phyloP scores from a whole-genome alignment of 2,113 vertebrate genomes.

The Prionailurus viverrinus region DNA sequence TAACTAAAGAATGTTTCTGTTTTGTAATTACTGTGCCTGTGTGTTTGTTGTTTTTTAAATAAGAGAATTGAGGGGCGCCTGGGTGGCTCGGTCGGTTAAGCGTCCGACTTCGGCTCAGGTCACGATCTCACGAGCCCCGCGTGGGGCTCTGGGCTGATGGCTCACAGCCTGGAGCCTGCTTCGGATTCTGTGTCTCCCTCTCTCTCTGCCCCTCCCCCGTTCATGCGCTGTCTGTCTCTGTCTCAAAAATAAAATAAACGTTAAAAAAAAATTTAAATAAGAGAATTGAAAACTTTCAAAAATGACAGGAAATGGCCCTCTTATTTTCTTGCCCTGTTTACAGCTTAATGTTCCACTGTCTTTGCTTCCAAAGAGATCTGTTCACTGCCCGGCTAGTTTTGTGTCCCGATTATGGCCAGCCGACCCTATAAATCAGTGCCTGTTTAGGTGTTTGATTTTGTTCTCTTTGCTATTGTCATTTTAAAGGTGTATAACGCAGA shows the following conservation, averaged over 20 bases:
- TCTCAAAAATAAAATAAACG: too few species aligned
- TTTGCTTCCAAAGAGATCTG: constrained; percentile 75
- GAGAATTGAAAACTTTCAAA: constrained; percentile 53
- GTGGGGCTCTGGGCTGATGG: too few species aligned
- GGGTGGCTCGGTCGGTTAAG: too few species aligned
- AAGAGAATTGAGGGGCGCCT: constrained; percentile 27
- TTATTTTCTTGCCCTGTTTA: constrained; percentile 76
- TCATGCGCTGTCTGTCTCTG: too few species aligned
- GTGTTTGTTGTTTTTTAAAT: background rate
- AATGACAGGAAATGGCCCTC: constrained; percentile 74
- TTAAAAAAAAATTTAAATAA: background rate
- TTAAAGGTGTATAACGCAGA: constrained; percentile 82
- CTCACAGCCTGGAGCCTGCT: too few species aligned
- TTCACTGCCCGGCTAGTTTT: constrained; percentile 77
- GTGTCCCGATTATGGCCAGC: constrained; percentile 69
- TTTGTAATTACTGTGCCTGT: background rate
- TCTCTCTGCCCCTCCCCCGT: too few species aligned
- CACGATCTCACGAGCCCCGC: too few species aligned
- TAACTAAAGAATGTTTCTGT: constrained; percentile 17
- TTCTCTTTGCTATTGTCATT: constrained; percentile 81
- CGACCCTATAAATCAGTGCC: constrained; percentile 64
- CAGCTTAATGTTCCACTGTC: constrained; percentile 55
- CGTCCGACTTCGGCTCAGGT: too few species aligned
- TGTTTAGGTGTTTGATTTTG: constrained; percentile 79
- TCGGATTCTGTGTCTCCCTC: too few species aligned